A percentile compares a stretch with the other conserved stretches of the same genome.
Evolutionary conservation across 2,113 vertebrate genomes (phyloP).

Genomic region (Gadus chalcogrammus): DNA sequence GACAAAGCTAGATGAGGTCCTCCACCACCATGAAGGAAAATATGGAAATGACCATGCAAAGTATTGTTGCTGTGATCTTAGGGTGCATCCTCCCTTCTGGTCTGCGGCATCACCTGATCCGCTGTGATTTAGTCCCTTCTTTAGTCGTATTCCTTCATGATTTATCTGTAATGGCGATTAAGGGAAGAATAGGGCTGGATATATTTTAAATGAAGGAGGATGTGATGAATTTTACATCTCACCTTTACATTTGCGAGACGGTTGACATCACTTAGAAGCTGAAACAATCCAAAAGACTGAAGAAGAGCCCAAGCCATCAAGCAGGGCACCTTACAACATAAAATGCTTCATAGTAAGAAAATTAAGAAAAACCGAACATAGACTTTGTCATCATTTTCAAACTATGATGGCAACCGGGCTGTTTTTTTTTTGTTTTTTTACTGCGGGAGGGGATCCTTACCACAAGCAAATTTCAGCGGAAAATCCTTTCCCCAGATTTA

Average conservation of each 20-base stretch:
- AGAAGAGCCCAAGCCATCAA: neutral
- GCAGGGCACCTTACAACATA: neutral
- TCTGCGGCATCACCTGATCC: constrained; percentile 19
- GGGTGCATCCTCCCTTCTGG: constrained; percentile 38
- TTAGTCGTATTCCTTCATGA: neutral
- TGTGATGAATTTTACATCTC: too few species aligned
- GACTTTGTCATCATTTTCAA: too few species aligned
- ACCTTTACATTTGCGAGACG: too few species aligned
- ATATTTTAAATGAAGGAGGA: too few species aligned
- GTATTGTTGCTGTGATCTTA: constrained; percentile 46
- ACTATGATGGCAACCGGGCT: neutral
- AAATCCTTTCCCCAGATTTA: too few species aligned
- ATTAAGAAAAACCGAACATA: too few species aligned
- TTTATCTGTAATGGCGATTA: neutral
- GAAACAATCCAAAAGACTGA: neutral
- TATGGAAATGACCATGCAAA: constrained; percentile 82
- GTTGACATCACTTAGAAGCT: too few species aligned
- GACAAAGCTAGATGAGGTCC: constrained; percentile 58
- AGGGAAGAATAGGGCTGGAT: too few species aligned
- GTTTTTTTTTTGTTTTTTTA: too few species aligned
- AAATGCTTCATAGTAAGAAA: too few species aligned
- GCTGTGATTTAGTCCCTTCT: constrained; percentile 40
- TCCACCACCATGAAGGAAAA: constrained; percentile 61
- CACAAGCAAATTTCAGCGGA: too few species aligned
- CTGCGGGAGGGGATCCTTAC: constrained; percentile 26